A percentile compares a stretch with the other conserved stretches of the same genome.
Conservation (phyloP, 2,888 invertebrate species). For the Orthosia gothica region DNA sequence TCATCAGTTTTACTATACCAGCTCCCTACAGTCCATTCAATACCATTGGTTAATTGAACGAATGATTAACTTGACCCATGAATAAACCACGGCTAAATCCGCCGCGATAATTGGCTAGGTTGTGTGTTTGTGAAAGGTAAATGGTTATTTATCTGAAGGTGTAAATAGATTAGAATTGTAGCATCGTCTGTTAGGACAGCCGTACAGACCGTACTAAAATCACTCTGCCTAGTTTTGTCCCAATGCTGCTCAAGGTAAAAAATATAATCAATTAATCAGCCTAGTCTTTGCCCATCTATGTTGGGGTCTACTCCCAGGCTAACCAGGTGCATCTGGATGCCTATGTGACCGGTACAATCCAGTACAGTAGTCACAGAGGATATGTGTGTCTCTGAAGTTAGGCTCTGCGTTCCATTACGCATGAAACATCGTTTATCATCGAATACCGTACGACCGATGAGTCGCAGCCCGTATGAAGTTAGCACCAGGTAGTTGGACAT, state of each 20-base stretch:
- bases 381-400: too few relatives aligned
- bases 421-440: too few relatives aligned
- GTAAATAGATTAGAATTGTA: constrained; percentile 40
- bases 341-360: neutral
- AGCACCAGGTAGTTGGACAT: too few relatives aligned
- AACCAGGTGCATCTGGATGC: neutral
- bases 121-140: constrained; percentile 41
- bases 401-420: too few relatives aligned
- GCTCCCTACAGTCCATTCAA: neutral
- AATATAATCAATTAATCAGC: neutral
- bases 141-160: constrained; percentile 50
- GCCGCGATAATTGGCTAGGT: constrained; percentile 36
- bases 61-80: constrained; percentile 12
- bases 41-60: constrained; percentile 12
- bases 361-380: too few relatives aligned
- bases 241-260: too few relatives aligned
- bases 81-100: constrained; percentile 22
- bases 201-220: constrained; percentile 12
- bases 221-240: too few relatives aligned
- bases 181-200: constrained; percentile 14
- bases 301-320: neutral
- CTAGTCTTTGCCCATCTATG: neutral
- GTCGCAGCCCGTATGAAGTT: too few relatives aligned
- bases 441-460: too few relatives aligned
- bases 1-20: constrained; percentile 4